These are phyloP conservation scores for Lateolabrax maculatus DNA, from an alignment of 2,797 vertebrate genomes.

Conservation along the genomic window DNA sequence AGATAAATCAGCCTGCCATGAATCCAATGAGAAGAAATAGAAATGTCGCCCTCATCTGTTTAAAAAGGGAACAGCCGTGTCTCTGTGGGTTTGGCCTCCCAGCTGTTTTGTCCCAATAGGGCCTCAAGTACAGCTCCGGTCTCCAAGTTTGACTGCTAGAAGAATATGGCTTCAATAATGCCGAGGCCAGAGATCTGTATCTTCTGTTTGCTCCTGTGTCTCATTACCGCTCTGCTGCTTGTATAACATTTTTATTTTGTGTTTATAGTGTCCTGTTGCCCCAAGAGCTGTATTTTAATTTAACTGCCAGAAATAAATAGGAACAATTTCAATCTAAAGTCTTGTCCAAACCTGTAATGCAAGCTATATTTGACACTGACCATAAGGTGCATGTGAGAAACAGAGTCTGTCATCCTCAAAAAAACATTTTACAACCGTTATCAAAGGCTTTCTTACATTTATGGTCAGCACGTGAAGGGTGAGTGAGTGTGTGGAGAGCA, in stretches of 20 bases:
- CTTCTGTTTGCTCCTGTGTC: conserved; percentile 50
- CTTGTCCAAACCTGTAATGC: conserved; percentile 47
- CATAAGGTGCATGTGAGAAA: conserved; percentile 41
- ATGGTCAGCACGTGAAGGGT: conserved; percentile 14
- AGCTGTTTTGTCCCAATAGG: conserved; percentile 43
- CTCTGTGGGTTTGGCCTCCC: conserved; percentile 56
- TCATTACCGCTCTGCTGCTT: conserved; percentile 45
- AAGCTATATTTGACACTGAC: conserved; percentile 36
- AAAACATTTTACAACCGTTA: conserved; percentile 25
- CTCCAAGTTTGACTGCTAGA: conserved; percentile 28
- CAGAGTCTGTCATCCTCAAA: conserved; percentile 3
- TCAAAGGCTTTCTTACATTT: conserved; percentile 50
- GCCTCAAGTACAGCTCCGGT: conserved; percentile 30
- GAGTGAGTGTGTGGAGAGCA: conserved; percentile 18
- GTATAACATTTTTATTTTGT: conserved; percentile 59
- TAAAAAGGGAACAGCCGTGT: conserved; percentile 22
- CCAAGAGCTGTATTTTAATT: conserved; percentile 51
- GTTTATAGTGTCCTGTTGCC: conserved; percentile 55
- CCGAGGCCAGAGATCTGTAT: conserved; percentile 57
- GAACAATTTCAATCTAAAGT: conserved; percentile 49
- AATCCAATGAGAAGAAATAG: conserved; percentile 1
- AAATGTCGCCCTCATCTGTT: conserved; percentile 65
- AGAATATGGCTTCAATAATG: conserved; percentile 54
- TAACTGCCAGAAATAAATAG: conserved; percentile 49
- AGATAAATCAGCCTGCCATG: neutral